phyloP scores from a whole-genome alignment of 2,797 vertebrate genomes.

The Hippocampus kuda region DNA sequence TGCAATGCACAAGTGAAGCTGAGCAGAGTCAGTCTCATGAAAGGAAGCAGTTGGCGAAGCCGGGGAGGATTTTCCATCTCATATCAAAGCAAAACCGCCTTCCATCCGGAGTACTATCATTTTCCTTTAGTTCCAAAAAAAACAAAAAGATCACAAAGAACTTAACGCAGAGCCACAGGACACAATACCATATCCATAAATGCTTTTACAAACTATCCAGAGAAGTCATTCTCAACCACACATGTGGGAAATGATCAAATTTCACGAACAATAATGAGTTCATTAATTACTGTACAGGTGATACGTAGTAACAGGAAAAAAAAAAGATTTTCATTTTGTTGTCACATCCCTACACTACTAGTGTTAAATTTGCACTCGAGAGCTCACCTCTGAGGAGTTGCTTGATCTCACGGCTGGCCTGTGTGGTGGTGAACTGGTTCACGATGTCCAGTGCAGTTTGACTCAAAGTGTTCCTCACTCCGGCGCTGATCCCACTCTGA shows the following conservation, averaged over 20 bases:
- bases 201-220: too few species aligned
- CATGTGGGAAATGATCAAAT: neutral
- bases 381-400: slow-evolving; percentile 85
- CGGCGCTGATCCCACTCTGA: slow-evolving; percentile 92
- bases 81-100: neutral
- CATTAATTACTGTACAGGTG: too few species aligned
- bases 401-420: slow-evolving; percentile 94
- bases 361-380: too few species aligned
- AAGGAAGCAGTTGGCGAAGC: neutral
- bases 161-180: neutral
- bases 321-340: too few species aligned
- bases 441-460: slow-evolving; percentile 95
- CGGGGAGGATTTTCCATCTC: neutral
- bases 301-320: too few species aligned
- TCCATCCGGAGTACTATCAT: neutral
- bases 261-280: too few species aligned
- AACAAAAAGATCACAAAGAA: neutral
- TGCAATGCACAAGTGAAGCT: slow-evolving; percentile 36
- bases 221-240: neutral
- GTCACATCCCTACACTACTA: too few species aligned
- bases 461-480: slow-evolving; percentile 89
- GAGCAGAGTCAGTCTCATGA: neutral
- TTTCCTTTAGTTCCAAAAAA: neutral
- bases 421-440: slow-evolving; percentile 92
- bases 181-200: too few species aligned